Evolutionary conservation across 30 jellyfish, hydroid and myxozoan genomes (phyloP), one percentile per base, ranked within the genome.

Genomic region (Turritopsis rubra): DNA sequence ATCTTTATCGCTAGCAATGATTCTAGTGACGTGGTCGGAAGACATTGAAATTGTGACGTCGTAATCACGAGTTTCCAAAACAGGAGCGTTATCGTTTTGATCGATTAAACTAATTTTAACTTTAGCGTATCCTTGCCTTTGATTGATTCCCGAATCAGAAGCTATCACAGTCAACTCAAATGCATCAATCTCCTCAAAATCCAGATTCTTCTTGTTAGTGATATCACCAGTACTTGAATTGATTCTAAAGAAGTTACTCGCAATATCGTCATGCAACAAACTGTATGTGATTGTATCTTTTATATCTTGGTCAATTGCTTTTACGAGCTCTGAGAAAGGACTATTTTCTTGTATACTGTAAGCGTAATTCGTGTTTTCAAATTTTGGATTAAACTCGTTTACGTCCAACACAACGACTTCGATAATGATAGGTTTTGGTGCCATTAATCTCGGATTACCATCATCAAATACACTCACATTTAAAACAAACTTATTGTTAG

Each of bases 71-170:
- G 52, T 54, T 21, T 21, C 26, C n/a, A 65, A 16, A n/a, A 25
- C 25, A 24, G 87, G 87, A 8, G 29, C n/a, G 65, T 80, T 80
- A 53, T 80, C 87, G 66, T 80, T 80, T 28, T 53, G 41, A 80
- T 80, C 87, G 16, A 65, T 21, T 9, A 65, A 0, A 29, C 28
- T 26, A 0, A 80, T 80, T 26, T 9, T 16, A n/a, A 65, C 85
- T 29, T 80, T 75, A 30, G 81, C 82, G 23, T 21, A 52, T 29
- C 77, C 77, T n/a, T 68, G 16, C 9, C 77, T 23, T 8, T 52
- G 18, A 21, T 89, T 92, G 9, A 21, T 28, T 18, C 95, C 95
- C 17, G 75, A 53, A 76, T 93, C 99, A 16, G 89, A 65, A 19
- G 96, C 96, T 1, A 18, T 29, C 8, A 83, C 93, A 1, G 28